Evolutionary conservation across 2,113 vertebrate genomes (phyloP), one percentile per base, ranked within the genome.

Genomic region (Setophaga coronata): DNA sequence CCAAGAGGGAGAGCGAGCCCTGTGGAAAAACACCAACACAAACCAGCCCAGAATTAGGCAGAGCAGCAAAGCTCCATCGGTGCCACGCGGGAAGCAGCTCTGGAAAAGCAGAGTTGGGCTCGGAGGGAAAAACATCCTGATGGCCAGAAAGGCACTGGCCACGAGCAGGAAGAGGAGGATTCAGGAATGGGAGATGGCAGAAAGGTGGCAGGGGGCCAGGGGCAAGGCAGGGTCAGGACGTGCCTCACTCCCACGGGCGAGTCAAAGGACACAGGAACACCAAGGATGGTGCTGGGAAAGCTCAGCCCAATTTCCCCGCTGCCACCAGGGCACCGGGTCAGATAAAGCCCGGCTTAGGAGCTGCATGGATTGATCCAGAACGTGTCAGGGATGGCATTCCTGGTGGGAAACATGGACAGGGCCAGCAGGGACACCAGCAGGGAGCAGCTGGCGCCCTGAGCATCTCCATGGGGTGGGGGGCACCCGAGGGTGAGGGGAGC

Each of bases 391-490:
- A 43, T 6, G 1, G 1, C 12, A 1, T n/a, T n/a, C 28, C 66
- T 1, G 0, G 34, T 8, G n/a, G 66, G 47, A 50, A 47, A 43
- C 9, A 1, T 0, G 0, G 51, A 83, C 26, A 18, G 57, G 69
- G 50, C 2, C 50, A 2, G 9, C 12, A 5, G 81, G 1, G 81
- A 36, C 21, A 4, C 23, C 10, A 7, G 0, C 26, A 23, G 71
- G 82, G 18, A 31, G 1, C 87, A 38, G 67, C 38, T 14, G 21
- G 50, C 51, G n/a, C 33, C 28, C 21, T 0, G 0, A 70, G 80
- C 42, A 70, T 4, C 38, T 19, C 40, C 31, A 14, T 0, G 5
- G 58, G 29, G 29, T 19, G 56, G 10, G 45, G 61, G 54, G 25
- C 58, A 89, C 40, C 60, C 48, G 2, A 1, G 54, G 48, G n/a